Base-by-base conservation (phyloP, 1,140 invertebrate species). In the Teleopsis dalmanni region DNA sequence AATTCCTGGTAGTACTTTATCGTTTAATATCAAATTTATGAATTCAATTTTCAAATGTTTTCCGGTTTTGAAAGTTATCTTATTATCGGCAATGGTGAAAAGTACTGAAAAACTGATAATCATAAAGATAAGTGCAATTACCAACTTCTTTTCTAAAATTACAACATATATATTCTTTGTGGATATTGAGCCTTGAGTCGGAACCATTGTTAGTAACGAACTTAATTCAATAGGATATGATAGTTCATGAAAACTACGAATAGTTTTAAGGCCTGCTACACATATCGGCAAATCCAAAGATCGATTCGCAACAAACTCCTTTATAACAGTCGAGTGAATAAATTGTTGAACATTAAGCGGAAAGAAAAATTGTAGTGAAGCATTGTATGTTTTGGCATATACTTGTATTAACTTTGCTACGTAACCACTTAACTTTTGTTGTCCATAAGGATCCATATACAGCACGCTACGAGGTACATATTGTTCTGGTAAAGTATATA, bases 1-100 rank as follows among this genome's bases (percentile, higher is more conserved):
- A 1, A 64, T 29, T 0, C 59, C 62, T 0, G 62, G 59, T 14
- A 64, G 27, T 10, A 53, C 52, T 21, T 54, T 58, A 18, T 64
- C 61, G 7, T 64, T 64, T 7, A 64, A 27, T 25, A 65, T 49
- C 4, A 64, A 18, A 7, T 14, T 36, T 7, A 36, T 7, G 34
- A 6, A 3, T 7, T 14, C 34, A 18, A 3, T 18, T n/a, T n/a
- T n/a, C n/a, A n/a, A n/a, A n/a, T n/a, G n/a, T n/a, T n/a, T n/a
- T n/a, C n/a, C n/a, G n/a, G n/a, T n/a, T n/a, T n/a, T n/a, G n/a
- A n/a, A n/a, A n/a, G n/a, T n/a, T n/a, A n/a, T n/a, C n/a, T 18
- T 6, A 2, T 14, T 13, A 36, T 36, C 34, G 16, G 19, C 14
- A 6, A 36, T 7, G 11, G 7, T 7, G 14, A 36, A 36, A 4